Percentiles rank a stretch among this genome's conserved stretches.
These are phyloP conservation scores for Channa maculata DNA, from an alignment of 2,113 vertebrate species.

Conservation along the genomic window DNA sequence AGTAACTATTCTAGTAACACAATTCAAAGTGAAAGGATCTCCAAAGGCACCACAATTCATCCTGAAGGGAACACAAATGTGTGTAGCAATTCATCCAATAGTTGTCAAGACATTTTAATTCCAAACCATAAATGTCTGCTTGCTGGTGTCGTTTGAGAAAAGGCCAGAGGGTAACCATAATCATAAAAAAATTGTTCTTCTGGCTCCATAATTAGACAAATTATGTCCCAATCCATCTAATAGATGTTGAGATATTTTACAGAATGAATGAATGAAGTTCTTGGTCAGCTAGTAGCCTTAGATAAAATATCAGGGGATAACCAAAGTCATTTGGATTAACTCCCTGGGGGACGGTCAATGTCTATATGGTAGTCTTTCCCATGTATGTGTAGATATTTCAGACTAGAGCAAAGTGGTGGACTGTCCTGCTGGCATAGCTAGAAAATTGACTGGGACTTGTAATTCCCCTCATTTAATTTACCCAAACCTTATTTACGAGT, in stretches of 20 bases:
- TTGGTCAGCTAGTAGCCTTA: background rate
- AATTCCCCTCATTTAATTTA: slow-evolving; percentile 37
- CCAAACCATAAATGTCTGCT: too few relatives aligned
- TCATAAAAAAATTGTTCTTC: too few relatives aligned
- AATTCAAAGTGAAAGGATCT: too few relatives aligned
- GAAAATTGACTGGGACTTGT: slow-evolving; percentile 4
- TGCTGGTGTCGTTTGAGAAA: too few relatives aligned
- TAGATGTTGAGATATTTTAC: background rate
- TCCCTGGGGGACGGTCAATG: background rate
- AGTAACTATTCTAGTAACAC: too few relatives aligned
- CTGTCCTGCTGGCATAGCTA: background rate
- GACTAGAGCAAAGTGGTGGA: background rate
- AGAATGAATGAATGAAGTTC: background rate
- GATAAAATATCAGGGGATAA: background rate
- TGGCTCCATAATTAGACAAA: too few relatives aligned
- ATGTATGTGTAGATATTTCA: background rate
- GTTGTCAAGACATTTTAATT: too few relatives aligned
- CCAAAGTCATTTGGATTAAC: slow-evolving; percentile 1
- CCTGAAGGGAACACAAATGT: background rate
- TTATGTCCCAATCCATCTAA: too few relatives aligned
- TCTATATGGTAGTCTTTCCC: background rate
- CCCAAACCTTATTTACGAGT: slow-evolving; percentile 7
- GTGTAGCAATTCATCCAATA: background rate
- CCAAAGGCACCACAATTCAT: background rate
- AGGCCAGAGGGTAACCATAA: too few relatives aligned